phyloP scores from a whole-genome alignment of 1,140 invertebrate genomes.

The Cyclina sinensis region DNA sequence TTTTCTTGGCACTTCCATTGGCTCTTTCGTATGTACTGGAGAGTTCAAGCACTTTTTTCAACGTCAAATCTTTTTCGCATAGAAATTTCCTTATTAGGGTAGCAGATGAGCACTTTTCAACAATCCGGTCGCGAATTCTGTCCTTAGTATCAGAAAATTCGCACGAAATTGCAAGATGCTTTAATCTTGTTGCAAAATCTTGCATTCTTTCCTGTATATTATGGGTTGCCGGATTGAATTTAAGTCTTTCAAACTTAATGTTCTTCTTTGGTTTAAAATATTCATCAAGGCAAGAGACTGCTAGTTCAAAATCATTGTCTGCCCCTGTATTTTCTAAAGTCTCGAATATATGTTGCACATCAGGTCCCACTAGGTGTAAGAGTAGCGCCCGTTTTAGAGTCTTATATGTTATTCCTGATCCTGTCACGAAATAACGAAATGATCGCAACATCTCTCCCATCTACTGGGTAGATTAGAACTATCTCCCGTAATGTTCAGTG shows the following conservation, averaged over 20 bases:
- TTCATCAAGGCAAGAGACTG: background rate
- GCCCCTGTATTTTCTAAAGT: background rate
- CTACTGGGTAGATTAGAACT: too few relatives aligned
- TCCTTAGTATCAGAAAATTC: slow-evolving; percentile 1
- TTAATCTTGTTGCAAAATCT: slow-evolving; percentile 19
- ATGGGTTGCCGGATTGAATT: slow-evolving; percentile 23
- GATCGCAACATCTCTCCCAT: too few relatives aligned
- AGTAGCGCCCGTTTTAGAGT: background rate
- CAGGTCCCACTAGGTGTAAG: background rate
- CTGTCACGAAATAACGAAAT: too few relatives aligned
- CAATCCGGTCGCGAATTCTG: slow-evolving; percentile 27
- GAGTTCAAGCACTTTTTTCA: background rate
- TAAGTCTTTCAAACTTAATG: background rate
- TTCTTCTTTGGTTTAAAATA: slow-evolving; percentile 5
- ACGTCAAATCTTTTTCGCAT: background rate
- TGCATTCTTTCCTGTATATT: slow-evolving; percentile 11
- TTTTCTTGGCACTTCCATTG: too few relatives aligned
- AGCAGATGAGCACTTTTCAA: background rate
- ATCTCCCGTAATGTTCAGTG: too few relatives aligned
- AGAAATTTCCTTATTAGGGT: background rate
- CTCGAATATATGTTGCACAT: background rate
- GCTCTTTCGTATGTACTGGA: background rate
- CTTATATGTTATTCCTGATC: too few relatives aligned
- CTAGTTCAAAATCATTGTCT: background rate
- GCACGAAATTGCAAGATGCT: background rate